These are phyloP conservation scores for Pygoscelis adeliae DNA, from an alignment of 2,113 vertebrate species.

Conservation along the genomic window DNA sequence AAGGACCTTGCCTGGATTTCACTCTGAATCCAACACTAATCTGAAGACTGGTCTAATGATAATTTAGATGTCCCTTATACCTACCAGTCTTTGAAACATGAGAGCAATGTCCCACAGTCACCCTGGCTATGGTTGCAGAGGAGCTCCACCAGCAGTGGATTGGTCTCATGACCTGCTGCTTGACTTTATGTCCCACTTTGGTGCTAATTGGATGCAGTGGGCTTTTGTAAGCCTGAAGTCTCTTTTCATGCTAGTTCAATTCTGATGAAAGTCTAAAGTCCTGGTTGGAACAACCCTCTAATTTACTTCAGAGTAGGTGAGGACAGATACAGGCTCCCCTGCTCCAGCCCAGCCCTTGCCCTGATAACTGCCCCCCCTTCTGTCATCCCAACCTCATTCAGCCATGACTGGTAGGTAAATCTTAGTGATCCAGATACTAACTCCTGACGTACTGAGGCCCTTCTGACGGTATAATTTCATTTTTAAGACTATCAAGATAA, in stretches of 20 bases:
- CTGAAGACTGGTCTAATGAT: neutral
- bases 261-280: neutral
- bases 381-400: neutral
- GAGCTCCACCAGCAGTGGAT: neutral
- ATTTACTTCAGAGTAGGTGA: neutral
- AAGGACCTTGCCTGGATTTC: neutral
- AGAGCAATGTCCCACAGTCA: neutral
- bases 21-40: neutral
- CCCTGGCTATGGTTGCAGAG: neutral
- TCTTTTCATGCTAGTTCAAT: neutral
- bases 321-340: neutral
- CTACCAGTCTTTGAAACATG: neutral
- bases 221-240: neutral
- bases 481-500: slow-evolving; percentile 29
- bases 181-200: neutral
- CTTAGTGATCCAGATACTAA: neutral
- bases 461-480: slow-evolving; percentile 27
- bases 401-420: neutral
- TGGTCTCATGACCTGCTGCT: accelerated
- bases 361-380: neutral
- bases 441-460: neutral
- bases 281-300: neutral
- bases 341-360: neutral
- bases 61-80: too few relatives aligned
- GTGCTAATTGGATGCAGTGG: neutral